Percentiles rank a stretch among this genome's conserved stretches.
These are phyloP conservation scores for Tiliqua scincoides DNA, from an alignment of 2,113 vertebrate genomes.

Conservation along the genomic window DNA sequence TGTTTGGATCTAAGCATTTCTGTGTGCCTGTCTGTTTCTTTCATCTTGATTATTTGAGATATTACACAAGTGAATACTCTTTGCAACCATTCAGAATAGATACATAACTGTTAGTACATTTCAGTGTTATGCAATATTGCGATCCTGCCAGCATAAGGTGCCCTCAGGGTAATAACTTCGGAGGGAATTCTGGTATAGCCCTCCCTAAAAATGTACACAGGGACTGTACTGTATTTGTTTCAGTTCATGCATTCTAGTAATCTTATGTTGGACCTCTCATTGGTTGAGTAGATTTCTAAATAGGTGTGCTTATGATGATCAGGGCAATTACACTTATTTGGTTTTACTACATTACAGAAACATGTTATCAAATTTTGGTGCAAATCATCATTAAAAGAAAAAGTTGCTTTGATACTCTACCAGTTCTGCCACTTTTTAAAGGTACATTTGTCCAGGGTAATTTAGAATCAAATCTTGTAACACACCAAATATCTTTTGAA, in stretches of 20 bases:
- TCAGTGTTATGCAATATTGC: not conserved
- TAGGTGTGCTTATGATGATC: not conserved
- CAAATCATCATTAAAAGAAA: not conserved
- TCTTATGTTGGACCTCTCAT: not conserved
- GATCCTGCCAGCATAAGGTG: not conserved
- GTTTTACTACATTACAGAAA: not conserved
- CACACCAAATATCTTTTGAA: not conserved
- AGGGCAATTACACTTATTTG: not conserved
- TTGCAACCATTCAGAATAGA: not conserved
- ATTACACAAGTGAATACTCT: slow-evolving; percentile 6
- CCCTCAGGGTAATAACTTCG: not conserved
- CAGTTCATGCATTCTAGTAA: not conserved
- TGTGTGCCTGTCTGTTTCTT: not conserved
- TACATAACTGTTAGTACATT: not conserved
- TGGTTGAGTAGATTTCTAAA: not conserved
- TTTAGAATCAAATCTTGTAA: not conserved
- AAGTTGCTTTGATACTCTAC: not conserved
- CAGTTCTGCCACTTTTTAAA: not conserved
- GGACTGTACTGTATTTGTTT: not conserved
- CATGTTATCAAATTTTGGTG: not conserved
- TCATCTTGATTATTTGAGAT: not conserved
- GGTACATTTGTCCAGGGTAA: not conserved
- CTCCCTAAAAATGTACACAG: not conserved
- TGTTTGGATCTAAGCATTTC: not conserved
- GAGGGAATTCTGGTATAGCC: too few relatives aligned